A percentile compares a stretch with the other conserved stretches of the same genome.
phyloP scores from a whole-genome alignment of 1,140 invertebrate species.

The Trinorchestia longiramus region DNA sequence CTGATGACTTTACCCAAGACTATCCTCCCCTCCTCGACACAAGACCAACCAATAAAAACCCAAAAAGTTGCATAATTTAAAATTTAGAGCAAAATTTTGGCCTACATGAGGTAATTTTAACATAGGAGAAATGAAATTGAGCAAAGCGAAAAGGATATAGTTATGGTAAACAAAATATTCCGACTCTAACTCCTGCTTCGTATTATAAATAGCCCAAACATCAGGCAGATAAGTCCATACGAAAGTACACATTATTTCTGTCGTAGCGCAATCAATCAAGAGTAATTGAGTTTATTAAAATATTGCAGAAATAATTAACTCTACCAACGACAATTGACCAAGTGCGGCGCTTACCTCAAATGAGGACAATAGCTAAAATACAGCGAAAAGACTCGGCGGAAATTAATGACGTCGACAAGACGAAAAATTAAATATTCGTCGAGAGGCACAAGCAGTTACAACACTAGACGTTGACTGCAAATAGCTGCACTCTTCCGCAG shows the following conservation, averaged over 20 bases:
- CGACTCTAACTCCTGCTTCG: not conserved
- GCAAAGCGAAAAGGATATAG: not conserved
- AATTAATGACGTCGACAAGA: too few relatives aligned
- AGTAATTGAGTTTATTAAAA: too few relatives aligned
- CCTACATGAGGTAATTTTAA: not conserved
- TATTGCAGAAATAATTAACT: too few relatives aligned
- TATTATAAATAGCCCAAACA: not conserved
- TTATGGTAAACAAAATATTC: not conserved
- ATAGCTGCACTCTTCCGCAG: not conserved
- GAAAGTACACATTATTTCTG: not conserved
- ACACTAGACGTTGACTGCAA: not conserved
- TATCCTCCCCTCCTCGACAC: constrained; percentile 11
- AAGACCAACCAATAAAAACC: not conserved
- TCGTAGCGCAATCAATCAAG: too few relatives aligned
- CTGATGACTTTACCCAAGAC: not conserved
- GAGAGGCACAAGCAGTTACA: not conserved
- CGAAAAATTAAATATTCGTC: not conserved
- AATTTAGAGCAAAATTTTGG: not conserved
- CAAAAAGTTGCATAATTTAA: not conserved
- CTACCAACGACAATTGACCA: too few relatives aligned
- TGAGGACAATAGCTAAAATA: too few relatives aligned
- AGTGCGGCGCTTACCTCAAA: too few relatives aligned
- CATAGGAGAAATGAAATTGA: not conserved
- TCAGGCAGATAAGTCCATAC: not conserved
- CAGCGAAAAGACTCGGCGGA: too few relatives aligned